Percentiles rank a stretch among this genome's conserved stretches.
These are phyloP conservation scores for Muscina levida DNA, from an alignment of 2,888 invertebrate genomes.

Conservation along the genomic window DNA sequence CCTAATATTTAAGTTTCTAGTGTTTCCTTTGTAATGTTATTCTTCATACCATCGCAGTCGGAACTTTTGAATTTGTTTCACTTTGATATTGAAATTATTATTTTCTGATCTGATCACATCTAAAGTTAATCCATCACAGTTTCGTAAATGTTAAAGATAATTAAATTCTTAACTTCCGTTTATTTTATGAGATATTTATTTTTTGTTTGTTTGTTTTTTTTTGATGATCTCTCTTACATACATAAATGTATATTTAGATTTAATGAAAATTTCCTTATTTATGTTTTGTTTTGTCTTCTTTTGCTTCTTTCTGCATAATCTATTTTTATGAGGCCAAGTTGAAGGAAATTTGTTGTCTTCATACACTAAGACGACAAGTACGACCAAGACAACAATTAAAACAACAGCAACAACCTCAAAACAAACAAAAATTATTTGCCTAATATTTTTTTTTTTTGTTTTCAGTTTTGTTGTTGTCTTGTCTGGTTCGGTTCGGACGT, in stretches of 20 bases:
- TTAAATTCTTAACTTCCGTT: conserved; percentile 23
- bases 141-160: neutral
- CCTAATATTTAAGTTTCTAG: too few relatives aligned
- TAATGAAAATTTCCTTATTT: conserved; percentile 19
- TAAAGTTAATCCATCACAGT: too few relatives aligned
- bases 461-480: conserved; percentile 22
- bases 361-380: too few relatives aligned
- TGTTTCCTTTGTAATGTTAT: too few relatives aligned
- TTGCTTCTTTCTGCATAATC: conserved; percentile 47
- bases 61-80: too few relatives aligned
- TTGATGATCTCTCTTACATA: conserved; percentile 3
- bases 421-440: conserved; percentile 1
- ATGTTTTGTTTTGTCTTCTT: conserved; percentile 35
- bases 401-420: conserved; percentile 46
- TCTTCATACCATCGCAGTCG: too few relatives aligned
- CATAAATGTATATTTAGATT: too few relatives aligned
- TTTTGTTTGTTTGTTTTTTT: conserved; percentile 5
- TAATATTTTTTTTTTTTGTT: neutral
- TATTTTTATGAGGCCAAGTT: conserved; percentile 75
- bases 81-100: too few relatives aligned
- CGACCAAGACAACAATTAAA: conserved; percentile 17
- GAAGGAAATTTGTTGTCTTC: conserved; percentile 68
- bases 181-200: conserved; percentile 26
- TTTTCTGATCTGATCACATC: too few relatives aligned
- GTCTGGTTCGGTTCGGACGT: conserved; percentile 22